Conservation (phyloP, 2,797 vertebrate species). For the Rhinoraja longicauda region DNA sequence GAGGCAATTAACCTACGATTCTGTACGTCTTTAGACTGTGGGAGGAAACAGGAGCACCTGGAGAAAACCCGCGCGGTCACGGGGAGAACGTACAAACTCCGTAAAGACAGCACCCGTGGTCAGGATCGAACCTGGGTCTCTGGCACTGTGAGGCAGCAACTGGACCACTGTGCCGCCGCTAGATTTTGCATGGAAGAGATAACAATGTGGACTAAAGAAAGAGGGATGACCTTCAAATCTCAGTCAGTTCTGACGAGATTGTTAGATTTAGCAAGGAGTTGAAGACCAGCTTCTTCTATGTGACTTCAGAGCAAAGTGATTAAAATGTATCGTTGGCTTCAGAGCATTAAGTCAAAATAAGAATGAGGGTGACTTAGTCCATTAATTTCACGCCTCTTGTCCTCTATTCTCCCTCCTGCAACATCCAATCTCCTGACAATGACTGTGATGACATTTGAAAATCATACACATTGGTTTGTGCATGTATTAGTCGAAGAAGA, state of each 20-base stretch:
- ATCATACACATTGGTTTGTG: not conserved
- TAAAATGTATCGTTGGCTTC: not conserved
- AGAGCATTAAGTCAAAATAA: not conserved
- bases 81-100: too few species aligned
- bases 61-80: too few species aligned
- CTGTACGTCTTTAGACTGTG: too few species aligned
- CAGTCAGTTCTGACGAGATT: not conserved
- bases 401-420: not conserved
- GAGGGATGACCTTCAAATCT: not conserved
- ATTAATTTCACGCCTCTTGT: not conserved
- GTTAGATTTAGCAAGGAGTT: not conserved
- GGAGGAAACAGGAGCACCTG: too few species aligned
- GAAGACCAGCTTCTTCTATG: not conserved
- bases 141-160: too few species aligned
- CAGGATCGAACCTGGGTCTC: too few species aligned
- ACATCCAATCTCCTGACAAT: not conserved
- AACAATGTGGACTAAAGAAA: not conserved
- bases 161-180: too few species aligned
- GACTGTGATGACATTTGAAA: not conserved
- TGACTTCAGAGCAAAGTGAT: not conserved
- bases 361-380: not conserved
- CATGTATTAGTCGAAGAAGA: not conserved
- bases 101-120: too few species aligned
- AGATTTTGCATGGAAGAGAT: not conserved
- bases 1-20: too few species aligned